Conservation (phyloP, 1,140 invertebrate species). For the Babylonia areolata region DNA sequence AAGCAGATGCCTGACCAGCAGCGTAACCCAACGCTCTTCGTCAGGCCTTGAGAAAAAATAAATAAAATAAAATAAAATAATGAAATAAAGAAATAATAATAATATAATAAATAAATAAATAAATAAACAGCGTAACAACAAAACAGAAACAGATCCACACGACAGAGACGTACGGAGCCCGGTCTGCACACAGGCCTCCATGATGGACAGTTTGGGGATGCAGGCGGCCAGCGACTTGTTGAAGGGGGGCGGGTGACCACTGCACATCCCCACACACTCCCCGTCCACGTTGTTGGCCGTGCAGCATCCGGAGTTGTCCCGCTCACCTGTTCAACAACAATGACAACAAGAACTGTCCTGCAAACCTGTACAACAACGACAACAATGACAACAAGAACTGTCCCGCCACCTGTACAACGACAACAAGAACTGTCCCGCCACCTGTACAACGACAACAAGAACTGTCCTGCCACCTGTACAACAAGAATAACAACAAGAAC, state of each 20-base stretch:
- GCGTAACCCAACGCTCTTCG: too few relatives aligned
- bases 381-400: too few relatives aligned
- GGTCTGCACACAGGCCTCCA: not conserved
- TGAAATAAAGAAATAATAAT: not conserved
- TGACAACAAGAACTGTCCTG: too few relatives aligned
- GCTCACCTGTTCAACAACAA: not conserved
- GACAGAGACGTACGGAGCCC: not conserved
- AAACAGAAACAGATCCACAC: not conserved
- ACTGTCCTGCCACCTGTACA: too few relatives aligned
- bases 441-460: too few relatives aligned
- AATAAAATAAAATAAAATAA: too few relatives aligned
- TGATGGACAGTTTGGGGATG: not conserved
- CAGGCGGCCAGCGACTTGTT: not conserved
- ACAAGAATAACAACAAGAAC: too few relatives aligned
- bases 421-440: too few relatives aligned
- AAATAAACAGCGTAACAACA: too few relatives aligned
- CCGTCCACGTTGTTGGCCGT: not conserved
- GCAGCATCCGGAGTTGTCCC: not conserved
- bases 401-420: too few relatives aligned
- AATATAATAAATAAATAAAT: not conserved
- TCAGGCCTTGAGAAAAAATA: too few relatives aligned
- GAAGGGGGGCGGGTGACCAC: not conserved
- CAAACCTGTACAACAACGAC: not conserved
- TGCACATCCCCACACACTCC: slow-evolving; percentile 2
- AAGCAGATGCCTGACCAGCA: too few relatives aligned